Base-by-base conservation (phyloP, 2,113 vertebrate genomes). In the Pagrus major region DNA sequence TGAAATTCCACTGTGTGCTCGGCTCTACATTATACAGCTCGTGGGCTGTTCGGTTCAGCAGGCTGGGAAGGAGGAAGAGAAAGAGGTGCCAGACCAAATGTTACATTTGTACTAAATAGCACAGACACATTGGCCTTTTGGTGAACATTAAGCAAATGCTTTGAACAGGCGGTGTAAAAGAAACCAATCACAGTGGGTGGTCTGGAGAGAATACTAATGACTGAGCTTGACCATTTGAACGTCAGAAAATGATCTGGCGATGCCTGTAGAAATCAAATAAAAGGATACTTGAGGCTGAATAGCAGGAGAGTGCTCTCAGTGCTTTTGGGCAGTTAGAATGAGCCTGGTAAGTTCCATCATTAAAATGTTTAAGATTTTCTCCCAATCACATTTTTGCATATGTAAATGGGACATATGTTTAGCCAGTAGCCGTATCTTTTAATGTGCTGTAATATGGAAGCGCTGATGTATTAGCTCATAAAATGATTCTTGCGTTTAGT, bases 401-500 rank as follows among this genome's bases (percentile, higher is more conserved):
- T 89, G 86, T 83, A 87, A 93, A 92, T 87, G 56, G 27, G 65
- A 85, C 91, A 94, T 92, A 90, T 93, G 91, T 91, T 94, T 85
- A 71, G 84, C 86, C 78, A 72, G 83, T 71, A 87, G 87, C 84
- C 41, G 63, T 85, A 71, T 73, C 75, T 64, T 84, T 88, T 78
- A 90, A 92, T 86, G 79, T 66, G 71, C 71, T 41, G 71, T 88
- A 72, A 82, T 76, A 76, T 66, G 80, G 69, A 81, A 88, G 78
- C 35, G 55, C 83, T 86, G 82, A 91, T 88, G 78, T 85, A 90
- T 92, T 88, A 84, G 81, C 72, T 86, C 85, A 92, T 93, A 86
- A 93, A 93, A 91, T 59, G 76, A 89, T 91, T 81, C 90, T 89
- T 86, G 86, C 52, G 25, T 89, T 92, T 82, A 85, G 86, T 68